Evolutionary conservation across 2,888 invertebrate genomes (phyloP).

Genomic region (Pammene fasciana): DNA sequence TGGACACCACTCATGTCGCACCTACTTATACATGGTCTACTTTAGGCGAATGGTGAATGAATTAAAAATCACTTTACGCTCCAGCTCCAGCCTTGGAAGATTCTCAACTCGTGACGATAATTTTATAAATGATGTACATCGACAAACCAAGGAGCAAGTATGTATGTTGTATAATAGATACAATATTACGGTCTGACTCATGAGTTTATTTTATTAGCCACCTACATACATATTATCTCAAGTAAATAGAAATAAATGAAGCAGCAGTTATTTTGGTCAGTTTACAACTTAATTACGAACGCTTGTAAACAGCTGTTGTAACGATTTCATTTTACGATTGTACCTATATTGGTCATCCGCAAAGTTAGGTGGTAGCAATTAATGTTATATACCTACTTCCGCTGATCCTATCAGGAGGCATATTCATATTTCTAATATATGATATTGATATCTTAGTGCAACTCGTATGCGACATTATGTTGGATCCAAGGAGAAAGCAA

Average conservation of each 20-base stretch:
- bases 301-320: not conserved
- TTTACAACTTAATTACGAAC: conserved; percentile 11
- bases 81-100: not conserved
- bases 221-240: not conserved
- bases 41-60: conserved; percentile 5
- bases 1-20: not conserved
- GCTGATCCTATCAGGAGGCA: not conserved
- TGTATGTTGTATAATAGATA: not conserved
- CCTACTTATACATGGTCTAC: not conserved
- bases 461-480: too few relatives aligned
- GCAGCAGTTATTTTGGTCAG: not conserved
- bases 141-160: not conserved
- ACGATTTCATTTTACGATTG: conserved; percentile 6
- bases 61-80: conserved; percentile 21
- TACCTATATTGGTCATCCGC: not conserved
- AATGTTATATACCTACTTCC: not conserved
- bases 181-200: not conserved
- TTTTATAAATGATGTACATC: not conserved
- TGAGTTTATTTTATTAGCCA: not conserved
- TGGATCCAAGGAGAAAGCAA: too few relatives aligned
- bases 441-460: too few relatives aligned
- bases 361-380: not conserved
- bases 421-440: too few relatives aligned
- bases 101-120: not conserved
- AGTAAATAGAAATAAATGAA: conserved; percentile 10